Conservation (phyloP, 2,113 vertebrate genomes). For the Pithys albifrons region DNA sequence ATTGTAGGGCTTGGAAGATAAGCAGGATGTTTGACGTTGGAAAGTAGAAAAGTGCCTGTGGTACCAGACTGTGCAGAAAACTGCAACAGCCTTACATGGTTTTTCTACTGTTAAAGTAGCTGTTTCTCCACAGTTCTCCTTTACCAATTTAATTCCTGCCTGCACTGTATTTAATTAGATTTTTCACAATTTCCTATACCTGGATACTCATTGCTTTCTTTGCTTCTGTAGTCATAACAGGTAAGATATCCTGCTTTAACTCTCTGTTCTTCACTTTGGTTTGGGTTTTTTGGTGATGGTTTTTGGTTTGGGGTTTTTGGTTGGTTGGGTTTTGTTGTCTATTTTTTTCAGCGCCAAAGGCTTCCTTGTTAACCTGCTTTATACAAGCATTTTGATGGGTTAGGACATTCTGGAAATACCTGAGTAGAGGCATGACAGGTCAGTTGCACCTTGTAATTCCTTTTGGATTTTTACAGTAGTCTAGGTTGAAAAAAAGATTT, state of each 20-base stretch:
- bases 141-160: background rate
- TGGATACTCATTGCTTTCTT: background rate
- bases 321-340: background rate
- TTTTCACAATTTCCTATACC: background rate
- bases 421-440: rapidly evolving
- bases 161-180: background rate
- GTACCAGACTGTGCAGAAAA: background rate
- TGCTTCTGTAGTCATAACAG: background rate
- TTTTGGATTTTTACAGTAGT: background rate
- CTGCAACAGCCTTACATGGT: background rate
- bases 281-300: background rate
- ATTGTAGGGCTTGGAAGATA: background rate
- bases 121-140: background rate
- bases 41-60: background rate
- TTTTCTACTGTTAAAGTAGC: background rate
- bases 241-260: background rate
- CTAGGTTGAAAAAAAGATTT: background rate
- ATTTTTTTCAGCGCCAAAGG: background rate
- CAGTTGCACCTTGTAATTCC: background rate
- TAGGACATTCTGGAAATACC: background rate
- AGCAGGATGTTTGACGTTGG: background rate
- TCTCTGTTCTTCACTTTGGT: background rate
- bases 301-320: background rate
- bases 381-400: background rate
- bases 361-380: background rate